A percentile compares a stretch with the other conserved stretches of the same genome.
Conservation (phyloP, 2,888 invertebrate species). For the Pristionchus arcanus region DNA sequence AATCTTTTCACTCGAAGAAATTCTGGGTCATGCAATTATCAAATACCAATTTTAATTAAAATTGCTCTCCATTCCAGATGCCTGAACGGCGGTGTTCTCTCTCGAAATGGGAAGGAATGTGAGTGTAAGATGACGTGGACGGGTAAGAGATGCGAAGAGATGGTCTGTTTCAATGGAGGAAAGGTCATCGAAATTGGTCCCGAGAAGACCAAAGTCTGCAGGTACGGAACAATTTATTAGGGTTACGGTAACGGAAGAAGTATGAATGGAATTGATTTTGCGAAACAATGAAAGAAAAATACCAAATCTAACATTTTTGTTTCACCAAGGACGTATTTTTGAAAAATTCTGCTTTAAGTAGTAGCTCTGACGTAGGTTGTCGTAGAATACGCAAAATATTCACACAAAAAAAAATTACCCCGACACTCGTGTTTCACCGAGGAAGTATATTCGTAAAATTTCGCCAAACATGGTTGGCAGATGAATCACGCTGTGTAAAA, state of each 20-base stretch:
- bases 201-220: neutral
- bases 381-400: too few species aligned
- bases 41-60: neutral
- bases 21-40: neutral
- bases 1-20: neutral
- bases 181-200: neutral
- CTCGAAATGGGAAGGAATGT: neutral
- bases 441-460: too few species aligned
- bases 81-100: neutral
- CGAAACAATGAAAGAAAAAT: neutral
- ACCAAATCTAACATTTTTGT: too few species aligned
- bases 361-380: too few species aligned
- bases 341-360: too few species aligned
- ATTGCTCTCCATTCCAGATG: neutral
- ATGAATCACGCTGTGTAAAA: too few species aligned
- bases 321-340: too few species aligned
- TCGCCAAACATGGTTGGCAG: neutral
- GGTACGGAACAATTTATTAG: neutral
- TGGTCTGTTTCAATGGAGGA: slow-evolving; percentile 52
- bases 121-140: neutral
- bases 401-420: neutral
- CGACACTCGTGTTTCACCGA: too few species aligned
- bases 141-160: slow-evolving; percentile 26
- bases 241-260: neutral
- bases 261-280: too few species aligned